Conservation (phyloP, 2,888 invertebrate genomes). For the Crocallis elinguaria region DNA sequence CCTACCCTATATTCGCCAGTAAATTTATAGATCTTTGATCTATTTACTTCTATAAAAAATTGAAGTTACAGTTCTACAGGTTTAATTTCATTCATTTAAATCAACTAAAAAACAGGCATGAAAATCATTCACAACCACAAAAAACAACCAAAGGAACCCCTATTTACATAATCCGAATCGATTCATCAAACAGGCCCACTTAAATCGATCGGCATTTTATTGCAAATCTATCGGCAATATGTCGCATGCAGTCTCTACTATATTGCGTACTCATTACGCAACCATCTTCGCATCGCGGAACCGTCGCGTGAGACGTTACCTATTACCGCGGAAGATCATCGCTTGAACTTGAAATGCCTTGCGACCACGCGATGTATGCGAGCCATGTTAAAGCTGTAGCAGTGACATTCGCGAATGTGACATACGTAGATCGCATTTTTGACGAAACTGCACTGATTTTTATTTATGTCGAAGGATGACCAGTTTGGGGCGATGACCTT, state of each 20-base stretch:
- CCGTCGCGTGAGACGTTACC: constrained; percentile 3
- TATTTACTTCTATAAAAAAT: too few relatives aligned
- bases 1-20: too few relatives aligned
- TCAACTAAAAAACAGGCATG: not conserved
- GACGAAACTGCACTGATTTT: constrained; percentile 24
- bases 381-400: not conserved
- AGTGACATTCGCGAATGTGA: constrained; percentile 10
- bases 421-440: constrained; percentile 15
- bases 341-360: constrained; percentile 18
- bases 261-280: constrained; percentile 17
- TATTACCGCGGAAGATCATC: constrained; percentile 18
- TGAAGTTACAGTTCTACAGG: too few relatives aligned
- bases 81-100: too few relatives aligned
- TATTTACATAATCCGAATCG: constrained; percentile 15
- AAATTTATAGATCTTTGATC: too few relatives aligned
- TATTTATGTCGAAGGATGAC: constrained; percentile 31
- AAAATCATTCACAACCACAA: not conserved
- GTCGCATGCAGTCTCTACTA: constrained; percentile 9
- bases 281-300: not conserved
- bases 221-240: constrained; percentile 20
- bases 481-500: constrained; percentile 24
- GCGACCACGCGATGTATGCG: constrained; percentile 20
- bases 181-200: constrained; percentile 14
- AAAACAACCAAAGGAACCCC: not conserved
- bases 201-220: constrained; percentile 17